Percentiles rank a stretch among this genome's conserved stretches.
These are phyloP conservation scores for Cliona cf. orientalis DNA, from an alignment of 37 sponge, comb jelly and placozoan species.

Conservation along the genomic window DNA sequence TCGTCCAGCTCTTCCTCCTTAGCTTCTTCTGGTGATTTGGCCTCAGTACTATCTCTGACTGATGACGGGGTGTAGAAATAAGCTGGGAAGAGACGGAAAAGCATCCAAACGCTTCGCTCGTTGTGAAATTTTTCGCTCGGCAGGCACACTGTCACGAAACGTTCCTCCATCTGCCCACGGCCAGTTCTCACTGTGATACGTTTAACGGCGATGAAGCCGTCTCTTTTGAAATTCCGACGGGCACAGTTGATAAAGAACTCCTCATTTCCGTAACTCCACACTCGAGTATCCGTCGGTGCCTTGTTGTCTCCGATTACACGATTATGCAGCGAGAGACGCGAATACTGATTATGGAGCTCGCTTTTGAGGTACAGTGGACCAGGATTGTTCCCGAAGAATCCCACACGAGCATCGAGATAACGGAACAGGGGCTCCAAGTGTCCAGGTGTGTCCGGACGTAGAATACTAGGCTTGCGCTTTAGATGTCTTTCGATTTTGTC, in stretches of 20 bases:
- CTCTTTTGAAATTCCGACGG: not conserved
- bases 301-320: slow-evolving; percentile 11
- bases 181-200: not conserved
- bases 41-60: not conserved
- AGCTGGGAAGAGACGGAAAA: slow-evolving; percentile 26
- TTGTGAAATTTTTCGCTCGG: slow-evolving; percentile 6
- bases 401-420: slow-evolving; percentile 42
- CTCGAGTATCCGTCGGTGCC: not conserved
- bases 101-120: slow-evolving; percentile 13
- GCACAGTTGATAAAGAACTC: slow-evolving; percentile 57
- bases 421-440: slow-evolving; percentile 1
- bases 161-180: not conserved
- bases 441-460: not conserved
- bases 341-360: slow-evolving; percentile 3
- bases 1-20: not conserved
- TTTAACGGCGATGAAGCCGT: not conserved
- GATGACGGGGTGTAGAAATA: not conserved
- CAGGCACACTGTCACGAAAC: slow-evolving; percentile 17
- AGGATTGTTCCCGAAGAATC: slow-evolving; percentile 6
- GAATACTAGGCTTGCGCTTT: not conserved
- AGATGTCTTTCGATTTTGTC: not conserved
- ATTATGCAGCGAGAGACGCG: slow-evolving; percentile 42
- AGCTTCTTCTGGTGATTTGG: not conserved
- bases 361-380: slow-evolving; percentile 48
- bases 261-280: slow-evolving; percentile 43